These are phyloP conservation scores for Typhlomys cinereus DNA, from an alignment of 2,113 vertebrate species.

Conservation along the genomic window DNA sequence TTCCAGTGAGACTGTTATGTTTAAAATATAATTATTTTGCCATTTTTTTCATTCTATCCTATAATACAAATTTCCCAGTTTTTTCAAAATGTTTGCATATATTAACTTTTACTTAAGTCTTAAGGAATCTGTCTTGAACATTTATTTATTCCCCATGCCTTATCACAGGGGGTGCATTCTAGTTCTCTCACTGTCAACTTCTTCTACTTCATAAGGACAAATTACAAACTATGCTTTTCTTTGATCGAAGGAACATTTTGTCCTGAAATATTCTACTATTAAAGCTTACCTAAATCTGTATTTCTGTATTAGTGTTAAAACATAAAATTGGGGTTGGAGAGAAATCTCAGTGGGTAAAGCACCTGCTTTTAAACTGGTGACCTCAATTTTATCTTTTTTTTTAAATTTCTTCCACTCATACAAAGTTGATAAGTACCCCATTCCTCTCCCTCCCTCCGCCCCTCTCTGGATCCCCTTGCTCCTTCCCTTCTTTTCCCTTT, in stretches of 20 bases:
- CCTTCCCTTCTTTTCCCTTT: no score
- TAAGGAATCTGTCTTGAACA: neutral
- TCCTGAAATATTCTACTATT: conserved; percentile 6
- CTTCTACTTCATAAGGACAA: neutral
- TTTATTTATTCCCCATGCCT: neutral
- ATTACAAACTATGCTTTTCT: conserved; percentile 5
- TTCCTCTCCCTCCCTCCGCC: no score
- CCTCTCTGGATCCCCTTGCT: no score
- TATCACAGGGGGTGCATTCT: neutral
- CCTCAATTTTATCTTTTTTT: no score
- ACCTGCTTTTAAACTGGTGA: no score
- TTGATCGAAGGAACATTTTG: neutral
- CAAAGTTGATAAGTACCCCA: no score
- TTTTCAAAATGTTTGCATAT: neutral
- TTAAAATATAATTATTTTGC: neutral
- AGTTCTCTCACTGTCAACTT: neutral
- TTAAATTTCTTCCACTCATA: no score
- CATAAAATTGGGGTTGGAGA: neutral
- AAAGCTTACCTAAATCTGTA: neutral
- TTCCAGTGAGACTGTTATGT: neutral
- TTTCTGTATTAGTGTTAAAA: neutral
- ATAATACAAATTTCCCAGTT: neutral
- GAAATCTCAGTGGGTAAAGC: no score
- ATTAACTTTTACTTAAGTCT: neutral
- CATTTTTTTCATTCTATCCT: neutral